Evolutionary conservation across 2,797 vertebrate species (phyloP).

Genomic region (Austrolebias charrua): DNA sequence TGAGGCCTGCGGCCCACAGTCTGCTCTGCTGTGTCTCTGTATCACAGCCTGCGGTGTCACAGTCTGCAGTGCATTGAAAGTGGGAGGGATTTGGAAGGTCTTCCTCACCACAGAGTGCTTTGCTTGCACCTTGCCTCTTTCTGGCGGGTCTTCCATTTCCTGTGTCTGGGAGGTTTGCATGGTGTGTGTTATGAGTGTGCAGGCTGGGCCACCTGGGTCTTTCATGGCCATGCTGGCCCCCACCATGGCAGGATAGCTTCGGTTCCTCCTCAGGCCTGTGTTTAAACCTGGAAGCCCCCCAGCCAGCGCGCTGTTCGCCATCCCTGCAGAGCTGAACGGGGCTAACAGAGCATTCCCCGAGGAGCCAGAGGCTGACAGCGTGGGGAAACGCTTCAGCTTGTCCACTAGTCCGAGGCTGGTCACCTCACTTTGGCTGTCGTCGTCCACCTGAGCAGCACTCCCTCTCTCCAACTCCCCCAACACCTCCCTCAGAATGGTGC

Average conservation of each 20-base stretch:
- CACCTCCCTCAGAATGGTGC: conserved; percentile 93
- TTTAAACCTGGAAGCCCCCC: conserved; percentile 84
- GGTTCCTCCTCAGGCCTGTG: conserved; percentile 89
- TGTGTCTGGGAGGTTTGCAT: conserved; percentile 40
- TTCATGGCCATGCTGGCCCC: conserved; percentile 99
- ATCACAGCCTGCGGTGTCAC: conserved; percentile 51
- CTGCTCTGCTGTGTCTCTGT: conserved; percentile 73
- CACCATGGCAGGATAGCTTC: conserved; percentile 95
- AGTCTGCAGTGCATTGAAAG: conserved; percentile 39
- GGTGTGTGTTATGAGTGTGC: conserved; percentile 77
- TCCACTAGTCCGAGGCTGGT: conserved; percentile 92
- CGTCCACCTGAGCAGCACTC: conserved; percentile 67
- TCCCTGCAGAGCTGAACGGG: conserved; percentile 78
- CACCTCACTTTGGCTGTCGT: conserved; percentile 87
- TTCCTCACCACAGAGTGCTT: conserved; percentile 23
- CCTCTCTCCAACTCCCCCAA: conserved; percentile 82
- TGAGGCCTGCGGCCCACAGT: conserved; percentile 4
- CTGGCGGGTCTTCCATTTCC: conserved; percentile 12
- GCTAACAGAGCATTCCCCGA: conserved; percentile 67
- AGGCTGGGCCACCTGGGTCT: conserved; percentile 82
- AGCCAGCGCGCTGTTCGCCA: conserved; percentile 71
- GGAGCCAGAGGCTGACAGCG: conserved; percentile 73
- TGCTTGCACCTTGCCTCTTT: conserved; percentile 34
- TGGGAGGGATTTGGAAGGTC: conserved; percentile 41
- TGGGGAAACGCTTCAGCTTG: conserved; percentile 91